Evolutionary conservation across 2,113 vertebrate species (phyloP), one percentile per base, ranked within the genome.

Genomic region (Ellobius talpinus): DNA sequence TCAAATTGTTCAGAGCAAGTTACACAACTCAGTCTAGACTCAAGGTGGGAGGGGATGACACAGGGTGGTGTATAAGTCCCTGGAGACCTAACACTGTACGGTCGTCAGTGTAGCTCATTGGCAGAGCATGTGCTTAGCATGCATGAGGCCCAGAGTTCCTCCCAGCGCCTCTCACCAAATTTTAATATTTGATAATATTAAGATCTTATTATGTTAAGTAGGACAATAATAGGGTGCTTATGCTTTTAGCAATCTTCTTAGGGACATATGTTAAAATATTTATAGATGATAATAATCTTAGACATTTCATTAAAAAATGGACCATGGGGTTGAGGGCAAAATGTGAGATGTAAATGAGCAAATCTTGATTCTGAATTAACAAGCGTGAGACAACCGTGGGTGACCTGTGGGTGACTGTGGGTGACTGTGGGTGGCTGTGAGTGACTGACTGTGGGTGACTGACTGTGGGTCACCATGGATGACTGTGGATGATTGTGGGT

Each of bases 201-300:
- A 82, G 29, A 95, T 93, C n/a, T 29, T 84, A 86, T 65, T 61
- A 61, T 91, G 87, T 95, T 77, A 87, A 93, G 73, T n/a, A 23
- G 33, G 31, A 63, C 14, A 55, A 31, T 73, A 39, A 14, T 93
- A 63, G 73, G 1, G 7, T 42, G 10, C 16, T 68, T 86, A 63
- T 45, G 26, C n/a, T 89, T 94, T 89, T 68, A 86, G 78, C 94
- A 89, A 84, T 85, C 52, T 63, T 90, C 89, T 76, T 82, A 81
- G 16, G 16, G 4, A 12, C 45, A 72, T 55, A 17, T 86, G 26
- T 29, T 36, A 63, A 91, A 88, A 61, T 87, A 73, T 31, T 92
- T 88, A 39, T 2, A 93, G 61, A 50, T 65, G 58, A 45, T 63
- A 84, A 65, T 29, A 29, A n/a, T 73, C 45, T 85, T 61, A 12